Conservation (phyloP, 2,113 vertebrate genomes). For the Neogobius melanostomus region DNA sequence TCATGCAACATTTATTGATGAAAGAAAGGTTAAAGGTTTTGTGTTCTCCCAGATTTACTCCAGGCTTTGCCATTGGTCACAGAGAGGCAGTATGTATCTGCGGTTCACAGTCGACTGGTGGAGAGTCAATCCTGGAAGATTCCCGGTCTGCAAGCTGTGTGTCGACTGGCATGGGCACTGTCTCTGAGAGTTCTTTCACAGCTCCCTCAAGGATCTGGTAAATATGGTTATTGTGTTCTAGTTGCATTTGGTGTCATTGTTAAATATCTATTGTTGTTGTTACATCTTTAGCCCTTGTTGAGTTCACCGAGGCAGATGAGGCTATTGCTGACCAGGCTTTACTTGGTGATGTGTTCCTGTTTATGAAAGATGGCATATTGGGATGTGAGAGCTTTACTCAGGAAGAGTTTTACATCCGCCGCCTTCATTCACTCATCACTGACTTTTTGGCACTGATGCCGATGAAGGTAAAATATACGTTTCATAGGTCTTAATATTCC, state of each 20-base stretch:
- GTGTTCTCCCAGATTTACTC: conserved; percentile 82
- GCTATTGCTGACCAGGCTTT: conserved; percentile 89
- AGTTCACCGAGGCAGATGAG: conserved; percentile 97
- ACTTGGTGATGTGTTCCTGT: conserved; percentile 89
- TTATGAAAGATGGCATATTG: conserved; percentile 91
- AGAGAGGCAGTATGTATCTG: conserved; percentile 90
- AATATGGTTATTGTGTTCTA: background rate
- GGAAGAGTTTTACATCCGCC: conserved; percentile 95
- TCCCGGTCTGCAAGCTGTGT: conserved; percentile 90
- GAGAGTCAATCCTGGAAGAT: conserved; percentile 90
- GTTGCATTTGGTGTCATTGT: background rate
- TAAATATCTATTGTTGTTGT: conserved; percentile 1
- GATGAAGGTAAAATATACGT: conserved; percentile 86
- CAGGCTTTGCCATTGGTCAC: conserved; percentile 86
- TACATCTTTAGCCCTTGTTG: conserved; percentile 81
- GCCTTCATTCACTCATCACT: conserved; percentile 91
- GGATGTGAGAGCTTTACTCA: conserved; percentile 86
- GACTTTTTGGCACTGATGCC: conserved; percentile 97
- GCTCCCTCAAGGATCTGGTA: conserved; percentile 91
- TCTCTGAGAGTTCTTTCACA: conserved; percentile 90
- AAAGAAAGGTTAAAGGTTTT: background rate
- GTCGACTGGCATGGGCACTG: conserved; percentile 91
- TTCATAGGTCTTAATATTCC: background rate
- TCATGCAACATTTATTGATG: background rate
- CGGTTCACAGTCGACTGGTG: conserved; percentile 88